Percentiles rank a stretch among this genome's conserved stretches.
These are phyloP conservation scores for Marasmarcha lunaedactyla DNA, from an alignment of 2,888 invertebrate species.

Conservation along the genomic window DNA sequence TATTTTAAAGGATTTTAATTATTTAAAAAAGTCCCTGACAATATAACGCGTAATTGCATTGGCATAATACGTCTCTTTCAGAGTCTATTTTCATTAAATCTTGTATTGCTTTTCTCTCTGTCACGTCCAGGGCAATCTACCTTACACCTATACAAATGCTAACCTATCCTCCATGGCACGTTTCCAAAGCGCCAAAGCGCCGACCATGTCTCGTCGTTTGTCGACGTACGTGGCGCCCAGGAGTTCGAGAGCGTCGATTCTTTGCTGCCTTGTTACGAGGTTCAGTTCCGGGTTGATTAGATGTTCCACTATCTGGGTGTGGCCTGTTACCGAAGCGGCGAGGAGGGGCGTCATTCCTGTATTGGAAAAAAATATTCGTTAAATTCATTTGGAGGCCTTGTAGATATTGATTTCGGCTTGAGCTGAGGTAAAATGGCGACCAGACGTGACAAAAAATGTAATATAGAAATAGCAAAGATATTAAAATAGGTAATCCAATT, in stretches of 20 bases:
- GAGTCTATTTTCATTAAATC: too few relatives aligned
- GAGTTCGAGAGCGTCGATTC: conserved; percentile 91
- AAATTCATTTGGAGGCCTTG: neutral
- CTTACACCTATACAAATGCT: conserved; percentile 7
- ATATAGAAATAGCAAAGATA: too few relatives aligned
- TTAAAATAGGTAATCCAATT: too few relatives aligned
- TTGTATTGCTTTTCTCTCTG: too few relatives aligned
- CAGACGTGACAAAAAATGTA: too few relatives aligned
- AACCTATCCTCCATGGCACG: conserved; percentile 90
- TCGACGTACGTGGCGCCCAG: conserved; percentile 97
- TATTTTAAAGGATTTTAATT: too few relatives aligned
- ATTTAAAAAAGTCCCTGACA: too few relatives aligned
- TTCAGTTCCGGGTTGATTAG: conserved; percentile 82
- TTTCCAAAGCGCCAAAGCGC: conserved; percentile 90
- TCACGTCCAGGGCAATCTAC: too few relatives aligned
- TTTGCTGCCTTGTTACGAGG: conserved; percentile 80
- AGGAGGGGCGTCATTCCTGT: conserved; percentile 93
- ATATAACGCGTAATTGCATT: too few relatives aligned
- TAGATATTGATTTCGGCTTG: neutral
- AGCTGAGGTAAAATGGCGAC: neutral
- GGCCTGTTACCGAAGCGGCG: conserved; percentile 93
- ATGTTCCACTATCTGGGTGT: conserved; percentile 93
- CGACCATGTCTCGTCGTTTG: conserved; percentile 93
- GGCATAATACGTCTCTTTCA: too few relatives aligned
- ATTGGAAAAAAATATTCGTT: conserved; percentile 21